Evolutionary conservation across 2,113 vertebrate genomes (phyloP).

Genomic region (Myiozetetes cayanensis): DNA sequence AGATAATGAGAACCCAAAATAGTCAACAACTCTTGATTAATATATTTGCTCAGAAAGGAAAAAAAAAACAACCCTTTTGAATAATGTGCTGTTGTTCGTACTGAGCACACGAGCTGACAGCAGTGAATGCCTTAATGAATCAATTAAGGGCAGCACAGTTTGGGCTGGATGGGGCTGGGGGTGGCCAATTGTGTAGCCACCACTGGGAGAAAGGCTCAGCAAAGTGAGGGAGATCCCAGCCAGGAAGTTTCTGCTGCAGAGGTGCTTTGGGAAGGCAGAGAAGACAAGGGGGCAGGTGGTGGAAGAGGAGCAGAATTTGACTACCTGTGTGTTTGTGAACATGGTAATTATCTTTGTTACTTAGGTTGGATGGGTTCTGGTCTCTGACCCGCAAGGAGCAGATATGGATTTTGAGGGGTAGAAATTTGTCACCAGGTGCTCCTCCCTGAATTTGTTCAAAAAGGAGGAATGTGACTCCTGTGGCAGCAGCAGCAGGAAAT

Average conservation of each 20-base stretch:
- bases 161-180: background rate
- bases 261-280: background rate
- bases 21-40: background rate
- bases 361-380: background rate
- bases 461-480: accelerated
- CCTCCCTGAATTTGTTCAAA: background rate
- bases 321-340: background rate
- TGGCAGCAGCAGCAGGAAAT: too few relatives aligned
- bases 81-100: background rate
- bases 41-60: background rate
- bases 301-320: background rate
- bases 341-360: background rate
- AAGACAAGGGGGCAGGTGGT: background rate
- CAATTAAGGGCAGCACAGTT: background rate
- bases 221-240: background rate
- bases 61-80: background rate
- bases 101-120: background rate
- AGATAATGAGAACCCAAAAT: background rate
- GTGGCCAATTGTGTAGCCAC: background rate
- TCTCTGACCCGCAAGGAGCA: background rate
- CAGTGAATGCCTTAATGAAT: constrained; percentile 7
- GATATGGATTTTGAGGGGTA: background rate
- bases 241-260: background rate
- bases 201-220: background rate
- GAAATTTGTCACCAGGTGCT: background rate